phyloP scores from a whole-genome alignment of 1,140 invertebrate genomes.

The Himalopsyche phryganea region DNA sequence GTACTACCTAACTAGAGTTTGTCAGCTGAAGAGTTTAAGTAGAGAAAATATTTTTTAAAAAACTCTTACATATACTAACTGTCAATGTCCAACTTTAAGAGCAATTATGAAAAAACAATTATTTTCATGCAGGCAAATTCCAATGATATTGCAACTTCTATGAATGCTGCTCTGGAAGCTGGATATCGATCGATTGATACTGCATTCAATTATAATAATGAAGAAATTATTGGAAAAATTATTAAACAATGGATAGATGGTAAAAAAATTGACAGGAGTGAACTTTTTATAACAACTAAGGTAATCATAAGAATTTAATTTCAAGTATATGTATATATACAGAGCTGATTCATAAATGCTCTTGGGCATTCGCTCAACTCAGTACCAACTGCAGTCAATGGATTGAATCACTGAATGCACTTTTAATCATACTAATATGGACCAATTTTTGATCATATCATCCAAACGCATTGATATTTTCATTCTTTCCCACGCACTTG shows the following conservation, averaged over 20 bases:
- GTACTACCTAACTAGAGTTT: not conserved
- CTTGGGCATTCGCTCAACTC: not conserved
- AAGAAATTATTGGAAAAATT: conserved; percentile 71
- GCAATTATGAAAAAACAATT: not conserved
- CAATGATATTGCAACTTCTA: conserved; percentile 65
- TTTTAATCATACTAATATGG: too few species aligned
- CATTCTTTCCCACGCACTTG: too few species aligned
- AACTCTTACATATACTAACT: not conserved
- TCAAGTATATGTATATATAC: conserved; percentile 6
- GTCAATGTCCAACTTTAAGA: not conserved
- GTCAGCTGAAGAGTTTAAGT: not conserved
- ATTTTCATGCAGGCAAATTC: conserved; percentile 54
- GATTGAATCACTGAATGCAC: too few species aligned
- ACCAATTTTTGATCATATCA: too few species aligned
- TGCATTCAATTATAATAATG: conserved; percentile 78
- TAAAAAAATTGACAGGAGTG: conserved; percentile 67
- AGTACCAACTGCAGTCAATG: too few species aligned
- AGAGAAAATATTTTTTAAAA: not conserved
- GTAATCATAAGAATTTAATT: conserved; percentile 44
- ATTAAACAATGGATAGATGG: conserved; percentile 69
- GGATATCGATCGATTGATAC: conserved; percentile 80
- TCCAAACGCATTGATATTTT: too few species aligned
- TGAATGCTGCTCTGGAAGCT: conserved; percentile 59
- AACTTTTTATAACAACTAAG: conserved; percentile 81
- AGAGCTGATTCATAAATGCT: not conserved